A percentile compares a stretch with the other conserved stretches of the same genome.
phyloP scores from a whole-genome alignment of 2,113 vertebrate genomes.

The Brachypteracias leptosomus region DNA sequence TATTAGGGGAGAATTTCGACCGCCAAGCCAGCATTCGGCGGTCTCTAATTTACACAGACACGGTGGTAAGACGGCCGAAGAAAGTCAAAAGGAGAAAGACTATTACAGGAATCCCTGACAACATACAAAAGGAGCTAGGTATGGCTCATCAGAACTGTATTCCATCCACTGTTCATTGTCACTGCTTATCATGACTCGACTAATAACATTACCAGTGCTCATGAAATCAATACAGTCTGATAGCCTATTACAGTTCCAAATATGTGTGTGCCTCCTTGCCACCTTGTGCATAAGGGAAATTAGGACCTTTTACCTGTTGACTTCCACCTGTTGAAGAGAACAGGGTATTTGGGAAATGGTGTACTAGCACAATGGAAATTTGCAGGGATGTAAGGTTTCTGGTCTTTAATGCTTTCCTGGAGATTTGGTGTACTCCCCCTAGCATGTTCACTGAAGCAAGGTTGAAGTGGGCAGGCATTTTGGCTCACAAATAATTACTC shows the following conservation, averaged over 20 bases:
- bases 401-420: not conserved
- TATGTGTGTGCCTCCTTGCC: not conserved
- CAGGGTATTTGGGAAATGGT: not conserved
- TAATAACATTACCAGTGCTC: conserved; percentile 67
- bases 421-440: not conserved
- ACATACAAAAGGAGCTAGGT: conserved; percentile 98
- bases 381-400: not conserved
- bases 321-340: conserved; percentile 20
- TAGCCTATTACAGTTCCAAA: conserved; percentile 64
- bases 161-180: conserved; percentile 65
- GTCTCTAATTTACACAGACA: conserved; percentile 98
- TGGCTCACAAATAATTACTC: not conserved
- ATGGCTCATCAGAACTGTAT: conserved; percentile 87
- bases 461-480: not conserved
- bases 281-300: not conserved
- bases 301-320: not conserved
- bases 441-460: not conserved
- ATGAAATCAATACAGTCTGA: conserved; percentile 74
- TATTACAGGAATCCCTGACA: conserved; percentile 98
- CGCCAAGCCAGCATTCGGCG: conserved; percentile 97
- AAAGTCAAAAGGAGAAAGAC: conserved; percentile 99
- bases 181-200: conserved; percentile 61
- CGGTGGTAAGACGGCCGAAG: conserved; percentile 96
- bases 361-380: not conserved
- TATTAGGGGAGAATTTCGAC: conserved; percentile 99